These are phyloP conservation scores for Halcyon badia DNA, from an alignment of 2,797 vertebrate species.

Conservation along the genomic window DNA sequence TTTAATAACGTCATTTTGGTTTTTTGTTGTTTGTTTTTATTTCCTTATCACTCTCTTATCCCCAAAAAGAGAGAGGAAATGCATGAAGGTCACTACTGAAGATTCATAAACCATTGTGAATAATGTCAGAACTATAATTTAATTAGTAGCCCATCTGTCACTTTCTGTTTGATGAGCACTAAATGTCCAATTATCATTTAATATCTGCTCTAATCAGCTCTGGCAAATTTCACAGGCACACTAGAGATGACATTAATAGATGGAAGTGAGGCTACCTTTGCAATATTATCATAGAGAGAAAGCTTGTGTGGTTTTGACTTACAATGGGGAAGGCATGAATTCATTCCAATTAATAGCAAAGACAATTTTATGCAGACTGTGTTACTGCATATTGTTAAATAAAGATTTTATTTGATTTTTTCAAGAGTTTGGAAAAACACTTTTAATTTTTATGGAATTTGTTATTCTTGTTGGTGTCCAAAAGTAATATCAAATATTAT, in stretches of 20 bases:
- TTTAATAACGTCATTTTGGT: neutral
- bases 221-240: conserved; percentile 93
- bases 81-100: conserved; percentile 91
- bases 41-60: conserved; percentile 23
- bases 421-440: neutral
- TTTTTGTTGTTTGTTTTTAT: neutral
- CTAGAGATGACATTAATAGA: conserved; percentile 89
- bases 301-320: conserved; percentile 69
- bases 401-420: conserved; percentile 30
- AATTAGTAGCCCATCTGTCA: conserved; percentile 99
- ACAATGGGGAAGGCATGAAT: conserved; percentile 67
- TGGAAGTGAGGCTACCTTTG: conserved; percentile 83
- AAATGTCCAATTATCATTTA: conserved; percentile 99
- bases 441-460: neutral
- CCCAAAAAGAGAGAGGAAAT: conserved; percentile 74
- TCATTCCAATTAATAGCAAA: conserved; percentile 69
- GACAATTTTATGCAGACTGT: conserved; percentile 2
- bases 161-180: conserved; percentile 97
- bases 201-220: conserved; percentile 99
- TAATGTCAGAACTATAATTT: conserved; percentile 98
- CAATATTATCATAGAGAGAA: conserved; percentile 70
- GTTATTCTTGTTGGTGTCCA: neutral
- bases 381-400: neutral
- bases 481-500: neutral
- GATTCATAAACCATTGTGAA: conserved; percentile 87